Conservation (phyloP, 2,797 vertebrate genomes). For the Falco novaeseelandiae region DNA sequence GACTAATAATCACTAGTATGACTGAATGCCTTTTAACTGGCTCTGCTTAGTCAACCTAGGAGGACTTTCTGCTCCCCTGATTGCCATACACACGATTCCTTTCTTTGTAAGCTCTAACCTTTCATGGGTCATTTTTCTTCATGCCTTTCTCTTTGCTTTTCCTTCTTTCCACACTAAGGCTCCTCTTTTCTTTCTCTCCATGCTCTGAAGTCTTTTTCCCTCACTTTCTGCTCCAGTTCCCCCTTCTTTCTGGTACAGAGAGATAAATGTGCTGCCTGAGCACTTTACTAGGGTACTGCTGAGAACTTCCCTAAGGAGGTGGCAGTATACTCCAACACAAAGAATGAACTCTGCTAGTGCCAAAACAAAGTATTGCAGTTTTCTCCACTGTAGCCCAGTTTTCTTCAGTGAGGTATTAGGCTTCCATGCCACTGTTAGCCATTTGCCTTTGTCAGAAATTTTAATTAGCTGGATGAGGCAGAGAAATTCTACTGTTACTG, state of each 20-base stretch:
- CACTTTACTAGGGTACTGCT: neutral
- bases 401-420: neutral
- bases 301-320: neutral
- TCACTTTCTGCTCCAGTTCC: conserved; percentile 35
- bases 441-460: neutral
- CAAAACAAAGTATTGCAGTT: neutral
- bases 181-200: neutral
- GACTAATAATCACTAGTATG: conserved; percentile 31
- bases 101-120: conserved; percentile 40
- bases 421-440: neutral
- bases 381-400: neutral
- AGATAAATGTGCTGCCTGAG: neutral
- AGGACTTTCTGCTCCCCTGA: conserved; percentile 55
- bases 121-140: conserved; percentile 52
- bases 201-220: neutral
- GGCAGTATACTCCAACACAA: neutral
- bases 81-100: neutral
- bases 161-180: neutral
- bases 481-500: neutral
- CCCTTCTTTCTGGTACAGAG: neutral
- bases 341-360: neutral
- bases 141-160: conserved; percentile 16
- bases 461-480: conserved; percentile 9
- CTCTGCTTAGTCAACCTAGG: conserved; percentile 48
- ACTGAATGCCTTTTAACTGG: conserved; percentile 46